phyloP scores from a whole-genome alignment of 2,888 invertebrate species.

The Glyphotaelius pellucidus region DNA sequence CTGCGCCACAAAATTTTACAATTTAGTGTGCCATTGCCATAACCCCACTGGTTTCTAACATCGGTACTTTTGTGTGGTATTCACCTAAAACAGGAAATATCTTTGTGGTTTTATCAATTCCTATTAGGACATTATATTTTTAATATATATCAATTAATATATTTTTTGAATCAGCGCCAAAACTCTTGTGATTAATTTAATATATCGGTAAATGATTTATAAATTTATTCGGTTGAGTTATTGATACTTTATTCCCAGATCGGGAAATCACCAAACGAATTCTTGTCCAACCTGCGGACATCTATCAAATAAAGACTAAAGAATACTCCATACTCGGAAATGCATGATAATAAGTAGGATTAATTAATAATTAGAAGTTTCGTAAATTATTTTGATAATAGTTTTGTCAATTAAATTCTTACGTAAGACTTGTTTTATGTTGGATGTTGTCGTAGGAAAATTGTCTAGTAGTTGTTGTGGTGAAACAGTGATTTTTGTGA shows the following conservation, averaged over 20 bases:
- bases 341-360: slow-evolving; percentile 43
- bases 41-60: neutral
- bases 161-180: neutral
- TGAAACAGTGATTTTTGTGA: neutral
- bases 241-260: neutral
- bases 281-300: neutral
- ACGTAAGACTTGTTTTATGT: neutral
- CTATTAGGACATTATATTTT: neutral
- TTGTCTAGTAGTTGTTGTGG: neutral
- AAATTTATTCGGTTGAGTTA: neutral
- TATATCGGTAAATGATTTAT: neutral
- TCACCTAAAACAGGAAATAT: neutral
- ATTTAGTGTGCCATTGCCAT: neutral
- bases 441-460: neutral
- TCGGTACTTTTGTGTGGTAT: neutral
- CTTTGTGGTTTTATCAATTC: neutral
- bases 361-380: slow-evolving; percentile 6
- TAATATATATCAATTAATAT: neutral
- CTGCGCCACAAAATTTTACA: neutral
- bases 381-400: slow-evolving; percentile 27
- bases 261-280: neutral
- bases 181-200: neutral
- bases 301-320: slow-evolving; percentile 15
- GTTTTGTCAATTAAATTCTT: slow-evolving; percentile 35
- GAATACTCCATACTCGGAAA: neutral